Evolutionary conservation across 2,797 vertebrate genomes (phyloP).

Genomic region (Semaprochilodus insignis): DNA sequence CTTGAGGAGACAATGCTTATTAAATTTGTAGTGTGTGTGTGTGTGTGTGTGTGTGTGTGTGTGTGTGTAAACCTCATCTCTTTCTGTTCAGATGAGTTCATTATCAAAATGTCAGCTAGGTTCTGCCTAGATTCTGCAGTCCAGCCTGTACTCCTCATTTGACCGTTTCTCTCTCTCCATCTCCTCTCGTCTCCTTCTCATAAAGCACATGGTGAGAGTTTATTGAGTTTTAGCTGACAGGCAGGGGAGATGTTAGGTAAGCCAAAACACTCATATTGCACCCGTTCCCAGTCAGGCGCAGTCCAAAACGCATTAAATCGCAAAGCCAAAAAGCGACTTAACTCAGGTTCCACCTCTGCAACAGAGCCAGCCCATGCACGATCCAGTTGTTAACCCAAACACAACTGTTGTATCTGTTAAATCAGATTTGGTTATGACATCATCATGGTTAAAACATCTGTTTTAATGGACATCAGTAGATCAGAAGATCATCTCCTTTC

Average conservation of each 20-base stretch:
- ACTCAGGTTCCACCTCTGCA: neutral
- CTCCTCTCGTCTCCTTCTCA: slow-evolving; percentile 38
- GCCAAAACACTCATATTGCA: slow-evolving; percentile 2
- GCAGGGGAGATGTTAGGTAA: slow-evolving; percentile 41
- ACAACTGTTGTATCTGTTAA: neutral
- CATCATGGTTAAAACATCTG: neutral
- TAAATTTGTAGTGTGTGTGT: slow-evolving; percentile 11
- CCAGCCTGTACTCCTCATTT: slow-evolving; percentile 56
- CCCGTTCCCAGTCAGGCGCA: neutral
- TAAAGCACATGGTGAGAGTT: slow-evolving; percentile 54
- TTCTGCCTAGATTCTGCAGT: slow-evolving; percentile 52
- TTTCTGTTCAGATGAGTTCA: slow-evolving; percentile 51
- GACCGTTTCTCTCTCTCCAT: slow-evolving; percentile 31
- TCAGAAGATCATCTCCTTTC: no score
- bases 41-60: neutral
- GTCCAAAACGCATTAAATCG: neutral
- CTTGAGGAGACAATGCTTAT: slow-evolving; percentile 8
- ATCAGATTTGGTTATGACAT: neutral
- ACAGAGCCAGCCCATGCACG: neutral
- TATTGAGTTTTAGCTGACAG: slow-evolving; percentile 53
- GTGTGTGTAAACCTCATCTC: neutral
- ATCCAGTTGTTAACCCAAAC: neutral
- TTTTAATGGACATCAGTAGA: no score
- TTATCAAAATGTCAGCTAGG: slow-evolving; percentile 59
- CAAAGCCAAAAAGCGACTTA: neutral